A percentile compares a stretch with the other conserved stretches of the same genome.
These are phyloP conservation scores for Musca vetustissima DNA, from an alignment of 1,140 invertebrate genomes.

Conservation along the genomic window DNA sequence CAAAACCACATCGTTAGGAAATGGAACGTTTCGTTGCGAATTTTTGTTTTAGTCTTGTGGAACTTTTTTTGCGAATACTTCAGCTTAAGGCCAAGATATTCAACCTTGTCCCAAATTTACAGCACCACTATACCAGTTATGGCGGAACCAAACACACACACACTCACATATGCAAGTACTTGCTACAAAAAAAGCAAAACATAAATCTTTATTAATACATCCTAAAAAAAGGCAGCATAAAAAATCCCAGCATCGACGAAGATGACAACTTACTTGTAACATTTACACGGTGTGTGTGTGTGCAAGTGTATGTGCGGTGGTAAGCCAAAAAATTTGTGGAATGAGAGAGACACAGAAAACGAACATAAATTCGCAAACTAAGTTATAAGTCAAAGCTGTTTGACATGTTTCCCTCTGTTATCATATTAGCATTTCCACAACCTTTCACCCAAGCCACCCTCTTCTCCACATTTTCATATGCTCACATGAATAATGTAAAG, in stretches of 20 bases:
- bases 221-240: not conserved
- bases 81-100: not conserved
- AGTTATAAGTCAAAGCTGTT: conserved; percentile 20
- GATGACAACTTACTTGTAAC: too few species aligned
- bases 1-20: too few species aligned
- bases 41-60: not conserved
- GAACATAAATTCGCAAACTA: not conserved
- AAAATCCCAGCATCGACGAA: not conserved
- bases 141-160: not conserved
- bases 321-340: too few species aligned
- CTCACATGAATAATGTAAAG: too few species aligned
- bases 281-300: too few species aligned
- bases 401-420: conserved; percentile 22
- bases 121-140: not conserved
- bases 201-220: conserved; percentile 21
- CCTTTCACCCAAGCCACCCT: too few species aligned
- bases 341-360: too few species aligned
- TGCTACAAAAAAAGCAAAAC: too few species aligned
- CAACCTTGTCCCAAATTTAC: not conserved
- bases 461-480: too few species aligned
- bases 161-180: not conserved
- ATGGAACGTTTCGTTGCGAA: too few species aligned
- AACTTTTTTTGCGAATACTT: not conserved
- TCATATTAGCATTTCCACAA: conserved; percentile 16
- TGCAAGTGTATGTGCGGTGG: too few species aligned